phyloP scores from a whole-genome alignment of 2,113 vertebrate species.

The Phrynosoma blainvillii region DNA sequence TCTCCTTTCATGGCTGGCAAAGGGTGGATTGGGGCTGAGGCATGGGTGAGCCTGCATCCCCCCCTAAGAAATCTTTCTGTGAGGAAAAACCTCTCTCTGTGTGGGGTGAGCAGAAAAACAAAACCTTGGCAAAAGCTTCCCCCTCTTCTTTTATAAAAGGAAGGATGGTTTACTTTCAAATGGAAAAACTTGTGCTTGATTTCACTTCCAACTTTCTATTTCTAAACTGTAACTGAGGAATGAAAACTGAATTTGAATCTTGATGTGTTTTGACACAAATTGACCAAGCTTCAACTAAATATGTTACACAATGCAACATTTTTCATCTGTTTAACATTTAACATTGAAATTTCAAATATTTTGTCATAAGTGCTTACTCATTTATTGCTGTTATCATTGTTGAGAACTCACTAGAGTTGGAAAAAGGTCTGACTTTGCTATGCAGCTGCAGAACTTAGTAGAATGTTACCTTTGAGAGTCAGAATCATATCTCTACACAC shows the following conservation, averaged over 20 bases:
- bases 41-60: too few relatives aligned
- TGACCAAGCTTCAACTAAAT: constrained; percentile 7
- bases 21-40: too few relatives aligned
- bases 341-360: constrained; percentile 14
- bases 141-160: not conserved
- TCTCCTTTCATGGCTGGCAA: too few relatives aligned
- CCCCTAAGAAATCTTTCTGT: not conserved
- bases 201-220: not conserved
- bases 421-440: not conserved
- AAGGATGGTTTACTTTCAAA: not conserved
- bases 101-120: too few relatives aligned
- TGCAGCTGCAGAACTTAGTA: not conserved
- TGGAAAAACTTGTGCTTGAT: not conserved
- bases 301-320: constrained; percentile 23
- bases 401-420: not conserved
- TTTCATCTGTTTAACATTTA: constrained; percentile 31
- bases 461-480: not conserved
- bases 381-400: constrained; percentile 14
- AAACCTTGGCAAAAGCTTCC: not conserved
- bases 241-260: constrained; percentile 31
- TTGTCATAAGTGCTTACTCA: constrained; percentile 27
- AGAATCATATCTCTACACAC: not conserved
- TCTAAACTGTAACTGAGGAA: not conserved
- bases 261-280: constrained; percentile 28
- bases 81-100: not conserved